Percentiles rank a stretch among this genome's conserved stretches.
phyloP scores from a whole-genome alignment of 1,140 invertebrate species.

The Drosophila auraria region DNA sequence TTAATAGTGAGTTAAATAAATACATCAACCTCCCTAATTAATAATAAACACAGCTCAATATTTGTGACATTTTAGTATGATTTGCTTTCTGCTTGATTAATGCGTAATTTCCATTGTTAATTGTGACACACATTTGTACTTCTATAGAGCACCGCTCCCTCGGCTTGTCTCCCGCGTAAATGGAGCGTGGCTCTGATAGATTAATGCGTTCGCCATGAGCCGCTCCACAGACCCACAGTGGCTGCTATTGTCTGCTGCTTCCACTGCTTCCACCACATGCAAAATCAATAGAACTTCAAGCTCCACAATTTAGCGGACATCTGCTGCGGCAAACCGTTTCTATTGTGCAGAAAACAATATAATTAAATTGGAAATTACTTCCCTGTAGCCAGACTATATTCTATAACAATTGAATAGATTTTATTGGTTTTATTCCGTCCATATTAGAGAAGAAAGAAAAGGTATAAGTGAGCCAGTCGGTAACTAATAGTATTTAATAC shows the following conservation, averaged over 20 bases:
- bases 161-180: conserved; percentile 51
- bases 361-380: conserved; percentile 45
- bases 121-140: conserved; percentile 69
- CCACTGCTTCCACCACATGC: conserved; percentile 36
- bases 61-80: conserved; percentile 5
- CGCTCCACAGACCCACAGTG: conserved; percentile 31
- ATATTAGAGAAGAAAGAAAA: not conserved
- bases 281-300: conserved; percentile 65
- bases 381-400: not conserved
- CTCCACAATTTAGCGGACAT: conserved; percentile 20
- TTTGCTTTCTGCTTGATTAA: conserved; percentile 74
- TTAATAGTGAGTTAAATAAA: no score
- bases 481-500: not conserved
- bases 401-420: not conserved
- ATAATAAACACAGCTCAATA: not conserved
- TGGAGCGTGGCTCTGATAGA: conserved; percentile 79
- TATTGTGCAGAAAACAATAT: conserved; percentile 48
- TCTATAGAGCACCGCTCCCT: conserved; percentile 14
- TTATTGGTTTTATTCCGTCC: not conserved
- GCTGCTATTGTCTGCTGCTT: conserved; percentile 17
- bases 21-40: not conserved
- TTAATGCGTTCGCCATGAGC: conserved; percentile 60
- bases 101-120: conserved; percentile 77
- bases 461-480: not conserved
- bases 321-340: not conserved